Evolutionary conservation across 1,140 invertebrate genomes (phyloP).

Genomic region (Charaxes varanes): DNA sequence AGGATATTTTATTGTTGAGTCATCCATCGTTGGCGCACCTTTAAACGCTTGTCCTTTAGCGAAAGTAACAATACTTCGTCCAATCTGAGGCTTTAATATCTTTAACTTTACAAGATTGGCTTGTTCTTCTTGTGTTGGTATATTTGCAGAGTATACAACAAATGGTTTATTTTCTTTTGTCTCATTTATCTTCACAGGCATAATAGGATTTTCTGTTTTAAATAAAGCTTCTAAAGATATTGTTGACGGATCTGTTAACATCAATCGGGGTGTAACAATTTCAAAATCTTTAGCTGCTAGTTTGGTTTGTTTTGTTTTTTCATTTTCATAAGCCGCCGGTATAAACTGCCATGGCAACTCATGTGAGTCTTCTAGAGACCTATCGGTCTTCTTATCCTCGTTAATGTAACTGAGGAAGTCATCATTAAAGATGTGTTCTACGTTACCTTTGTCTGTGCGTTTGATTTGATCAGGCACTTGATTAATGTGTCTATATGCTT

Average conservation of each 20-base stretch:
- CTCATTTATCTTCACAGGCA: constrained; percentile 33
- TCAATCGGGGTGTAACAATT: constrained; percentile 47
- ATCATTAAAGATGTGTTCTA: constrained; percentile 43
- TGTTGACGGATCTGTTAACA: constrained; percentile 75
- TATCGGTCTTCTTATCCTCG: constrained; percentile 49
- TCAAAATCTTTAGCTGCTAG: constrained; percentile 44
- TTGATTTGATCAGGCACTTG: constrained; percentile 25
- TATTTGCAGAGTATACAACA: constrained; percentile 63
- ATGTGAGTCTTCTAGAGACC: constrained; percentile 29
- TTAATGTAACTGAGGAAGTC: constrained; percentile 59
- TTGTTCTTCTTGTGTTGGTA: constrained; percentile 40
- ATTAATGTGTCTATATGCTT: constrained; percentile 66
- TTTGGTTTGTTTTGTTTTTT: constrained; percentile 32
- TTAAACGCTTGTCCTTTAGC: constrained; percentile 59
- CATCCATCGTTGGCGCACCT: constrained; percentile 36
- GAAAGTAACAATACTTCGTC: constrained; percentile 45
- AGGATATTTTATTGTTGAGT: constrained; percentile 35
- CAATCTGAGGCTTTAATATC: constrained; percentile 45
- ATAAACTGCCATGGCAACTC: constrained; percentile 56
- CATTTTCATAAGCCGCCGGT: constrained; percentile 66
- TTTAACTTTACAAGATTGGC: constrained; percentile 51
- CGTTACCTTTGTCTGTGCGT: constrained; percentile 21
- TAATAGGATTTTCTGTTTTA: constrained; percentile 62
- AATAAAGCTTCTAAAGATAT: constrained; percentile 79
- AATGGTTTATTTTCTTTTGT: constrained; percentile 53